Base-by-base conservation (phyloP, 2,113 vertebrate genomes). In the Phyllostomus hastatus region DNA sequence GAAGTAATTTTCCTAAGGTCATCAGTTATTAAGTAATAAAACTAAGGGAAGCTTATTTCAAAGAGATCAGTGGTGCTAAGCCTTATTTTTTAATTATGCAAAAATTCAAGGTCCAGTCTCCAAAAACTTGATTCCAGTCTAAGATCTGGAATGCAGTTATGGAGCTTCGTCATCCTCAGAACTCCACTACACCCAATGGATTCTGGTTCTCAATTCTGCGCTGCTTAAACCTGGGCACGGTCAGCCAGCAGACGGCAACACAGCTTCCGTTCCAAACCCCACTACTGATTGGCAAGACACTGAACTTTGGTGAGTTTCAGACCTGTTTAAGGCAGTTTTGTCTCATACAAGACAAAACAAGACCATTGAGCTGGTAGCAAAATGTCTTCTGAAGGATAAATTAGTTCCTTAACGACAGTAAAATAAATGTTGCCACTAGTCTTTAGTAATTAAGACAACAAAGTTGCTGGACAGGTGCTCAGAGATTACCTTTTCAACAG, bases 231-330 rank as follows among this genome's bases (percentile, higher is more conserved):
- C 78, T 94, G 90, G 92, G 26, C 89, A 57, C 8, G 57, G 22
- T 75, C 73, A 72, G 24, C 20, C 50, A 95, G 86, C 92, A 95
- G 94, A 97, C 94, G 95, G 95, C 50, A 97, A 50, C 79, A 33
- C 92, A 95, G 81, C 72, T 95, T 95, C 90, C 57, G 83, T 86
- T 96, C 73, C 89, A 52, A 91, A 80, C 67, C 83, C 50, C 20
- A 67, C 19, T 43, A 50, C n/a, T 72, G 69, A 59, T 80, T 96
- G 90, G 69, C 81, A 94, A 75, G 57, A 38, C 79, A 15, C 52
- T 86, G 54, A 79, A 31, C 46, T 46, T n/a, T 93, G 88, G 91
- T 96, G 64, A 93, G 94, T 81, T 41, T 46, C 64, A 78, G 89
- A 87, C 17, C 38, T 72, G 1, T 41, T 59, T 64, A 50, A 87